phyloP scores from a whole-genome alignment of 2,113 vertebrate species.

The Hirundichthys speculiger region DNA sequence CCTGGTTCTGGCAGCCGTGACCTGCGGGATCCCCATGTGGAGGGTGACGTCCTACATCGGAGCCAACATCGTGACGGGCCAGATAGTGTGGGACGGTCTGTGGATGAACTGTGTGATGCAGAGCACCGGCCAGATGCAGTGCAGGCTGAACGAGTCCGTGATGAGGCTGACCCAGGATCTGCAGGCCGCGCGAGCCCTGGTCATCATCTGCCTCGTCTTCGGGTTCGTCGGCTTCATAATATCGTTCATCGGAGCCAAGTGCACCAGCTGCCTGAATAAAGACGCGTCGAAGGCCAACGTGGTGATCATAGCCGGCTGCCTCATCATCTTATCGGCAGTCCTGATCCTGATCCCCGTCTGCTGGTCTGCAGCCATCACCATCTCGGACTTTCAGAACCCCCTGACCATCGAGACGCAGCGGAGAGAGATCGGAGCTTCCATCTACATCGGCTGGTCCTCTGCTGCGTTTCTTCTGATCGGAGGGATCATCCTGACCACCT shows the following conservation, averaged over 20 bases:
- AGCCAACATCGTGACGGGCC: slow-evolving; percentile 86
- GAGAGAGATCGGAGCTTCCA: slow-evolving; percentile 77
- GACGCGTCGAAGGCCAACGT: slow-evolving; percentile 68
- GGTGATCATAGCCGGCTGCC: slow-evolving; percentile 70
- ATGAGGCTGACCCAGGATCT: slow-evolving; percentile 85
- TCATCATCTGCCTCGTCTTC: slow-evolving; percentile 73
- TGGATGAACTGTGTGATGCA: slow-evolving; percentile 98
- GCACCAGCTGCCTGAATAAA: slow-evolving; percentile 73
- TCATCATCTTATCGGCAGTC: slow-evolving; percentile 67
- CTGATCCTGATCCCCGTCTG: slow-evolving; percentile 75
- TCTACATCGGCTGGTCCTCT: slow-evolving; percentile 82
- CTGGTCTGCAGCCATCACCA: slow-evolving; percentile 79
- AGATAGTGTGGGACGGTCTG: slow-evolving; percentile 91
- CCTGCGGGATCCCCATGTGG: slow-evolving; percentile 91
- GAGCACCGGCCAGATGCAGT: slow-evolving; percentile 93
- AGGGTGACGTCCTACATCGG: slow-evolving; percentile 87
- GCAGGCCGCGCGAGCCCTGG: slow-evolving; percentile 86
- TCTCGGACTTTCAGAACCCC: slow-evolving; percentile 72
- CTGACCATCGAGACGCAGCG: slow-evolving; percentile 60
- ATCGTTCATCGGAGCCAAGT: slow-evolving; percentile 75
- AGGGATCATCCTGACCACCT: slow-evolving; percentile 77
- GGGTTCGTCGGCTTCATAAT: slow-evolving; percentile 70
- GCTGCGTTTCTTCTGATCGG: slow-evolving; percentile 70
- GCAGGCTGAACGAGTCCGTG: slow-evolving; percentile 86
- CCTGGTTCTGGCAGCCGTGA: slow-evolving; percentile 83